A percentile compares a stretch with the other conserved stretches of the same genome.
phyloP scores from a whole-genome alignment of 2,888 invertebrate species.

The Odontothrips loti region DNA sequence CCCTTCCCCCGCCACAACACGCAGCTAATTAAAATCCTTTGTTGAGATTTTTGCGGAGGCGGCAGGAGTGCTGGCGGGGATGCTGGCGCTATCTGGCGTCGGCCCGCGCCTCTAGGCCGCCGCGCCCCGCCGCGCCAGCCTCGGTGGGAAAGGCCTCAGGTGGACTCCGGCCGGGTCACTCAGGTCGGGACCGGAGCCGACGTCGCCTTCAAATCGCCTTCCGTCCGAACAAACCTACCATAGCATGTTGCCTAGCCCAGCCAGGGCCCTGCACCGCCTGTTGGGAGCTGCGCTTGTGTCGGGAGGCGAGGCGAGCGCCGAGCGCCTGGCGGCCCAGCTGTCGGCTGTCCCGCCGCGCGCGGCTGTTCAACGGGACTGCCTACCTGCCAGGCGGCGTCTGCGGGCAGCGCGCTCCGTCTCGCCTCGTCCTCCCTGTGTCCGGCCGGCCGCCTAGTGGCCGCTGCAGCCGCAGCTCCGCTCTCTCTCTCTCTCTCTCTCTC shows the following conservation, averaged over 20 bases:
- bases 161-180: no score
- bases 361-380: neutral
- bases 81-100: neutral
- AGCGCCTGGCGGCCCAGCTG: neutral
- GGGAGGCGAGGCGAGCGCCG: neutral
- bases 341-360: neutral
- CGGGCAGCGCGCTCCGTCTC: neutral
- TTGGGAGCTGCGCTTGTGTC: no score
- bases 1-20: neutral
- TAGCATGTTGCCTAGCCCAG: no score
- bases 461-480: neutral
- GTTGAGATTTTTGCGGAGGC: slow-evolving; percentile 19
- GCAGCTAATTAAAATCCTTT: slow-evolving; percentile 24
- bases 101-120: neutral
- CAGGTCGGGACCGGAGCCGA: no score
- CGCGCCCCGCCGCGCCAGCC: neutral
- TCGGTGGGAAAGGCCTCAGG: no score
- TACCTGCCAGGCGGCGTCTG: neutral
- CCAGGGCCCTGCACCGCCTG: no score
- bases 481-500: neutral
- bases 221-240: no score
- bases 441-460: no score
- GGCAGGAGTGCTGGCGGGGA: neutral
- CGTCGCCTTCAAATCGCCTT: no score
- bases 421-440: no score